phyloP scores from a whole-genome alignment of 2,888 invertebrate genomes.

The Lysandra bellargus region DNA sequence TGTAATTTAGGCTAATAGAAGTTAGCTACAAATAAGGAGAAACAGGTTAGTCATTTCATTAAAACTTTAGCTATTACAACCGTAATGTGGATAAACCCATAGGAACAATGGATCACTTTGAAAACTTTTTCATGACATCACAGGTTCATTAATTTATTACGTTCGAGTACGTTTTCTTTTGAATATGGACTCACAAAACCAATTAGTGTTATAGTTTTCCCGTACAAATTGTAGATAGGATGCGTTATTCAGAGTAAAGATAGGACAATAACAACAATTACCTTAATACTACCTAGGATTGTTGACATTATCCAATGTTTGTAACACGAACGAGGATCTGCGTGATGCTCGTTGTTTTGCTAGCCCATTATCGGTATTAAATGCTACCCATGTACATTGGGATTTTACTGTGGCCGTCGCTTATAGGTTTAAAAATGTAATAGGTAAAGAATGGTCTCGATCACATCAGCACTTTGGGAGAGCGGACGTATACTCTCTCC shows the following conservation, averaged over 20 bases:
- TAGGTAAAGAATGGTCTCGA: too few species aligned
- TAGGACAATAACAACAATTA: conserved; percentile 2
- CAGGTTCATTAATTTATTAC: neutral
- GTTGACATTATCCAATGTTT: neutral
- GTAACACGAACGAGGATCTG: neutral
- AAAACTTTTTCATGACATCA: neutral
- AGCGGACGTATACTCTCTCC: too few species aligned
- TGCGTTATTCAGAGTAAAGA: neutral
- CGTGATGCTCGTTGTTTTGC: neutral
- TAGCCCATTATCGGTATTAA: neutral
- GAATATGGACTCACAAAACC: neutral
- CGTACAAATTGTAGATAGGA: neutral
- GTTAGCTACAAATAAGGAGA: too few species aligned
- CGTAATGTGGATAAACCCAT: neutral
- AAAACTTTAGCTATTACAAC: too few species aligned
- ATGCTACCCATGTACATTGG: neutral
- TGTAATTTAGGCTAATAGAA: neutral
- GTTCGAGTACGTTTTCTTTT: neutral
- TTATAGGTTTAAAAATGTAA: neutral
- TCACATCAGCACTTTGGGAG: too few species aligned
- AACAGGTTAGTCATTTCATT: too few species aligned
- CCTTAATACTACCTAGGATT: neutral
- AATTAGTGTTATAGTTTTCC: neutral
- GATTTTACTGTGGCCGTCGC: neutral
- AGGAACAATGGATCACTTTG: neutral